These are phyloP conservation scores for Ctenoplectra terminalis DNA, from an alignment of 1,140 invertebrate species.

Conservation along the genomic window DNA sequence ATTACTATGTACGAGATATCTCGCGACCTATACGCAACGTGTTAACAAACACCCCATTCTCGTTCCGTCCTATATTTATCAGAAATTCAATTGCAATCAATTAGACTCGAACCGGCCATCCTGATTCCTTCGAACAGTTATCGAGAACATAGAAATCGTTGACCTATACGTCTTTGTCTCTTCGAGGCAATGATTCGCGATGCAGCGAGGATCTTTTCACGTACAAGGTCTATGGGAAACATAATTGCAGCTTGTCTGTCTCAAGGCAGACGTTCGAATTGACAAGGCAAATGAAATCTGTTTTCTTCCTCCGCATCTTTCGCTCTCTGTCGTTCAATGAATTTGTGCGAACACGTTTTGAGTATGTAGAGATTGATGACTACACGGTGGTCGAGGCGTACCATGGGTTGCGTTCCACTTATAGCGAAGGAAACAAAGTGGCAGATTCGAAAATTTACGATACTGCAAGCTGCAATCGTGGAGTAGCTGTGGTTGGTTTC, in stretches of 20 bases:
- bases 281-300: conserved; percentile 29
- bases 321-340: not conserved
- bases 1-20: too few relatives aligned
- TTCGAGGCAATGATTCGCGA: not conserved
- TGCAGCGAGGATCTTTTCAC: not conserved
- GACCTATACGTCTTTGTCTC: not conserved
- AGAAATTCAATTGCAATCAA: not conserved
- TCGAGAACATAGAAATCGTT: conserved; percentile 7
- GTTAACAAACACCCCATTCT: not conserved
- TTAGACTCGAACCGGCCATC: not conserved
- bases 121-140: not conserved
- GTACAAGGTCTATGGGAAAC: not conserved
- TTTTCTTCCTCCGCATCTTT: not conserved
- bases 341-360: not conserved
- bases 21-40: not conserved
- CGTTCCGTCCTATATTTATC: not conserved
- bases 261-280: conserved; percentile 19
- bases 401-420: conserved; percentile 16
- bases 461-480: not conserved
- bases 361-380: conserved; percentile 9
- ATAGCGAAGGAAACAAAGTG: not conserved
- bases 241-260: conserved; percentile 26
- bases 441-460: conserved; percentile 17
- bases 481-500: not conserved
- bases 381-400: not conserved